phyloP scores from a whole-genome alignment of 2,888 invertebrate species.

The Noctuana brunneofusca region DNA sequence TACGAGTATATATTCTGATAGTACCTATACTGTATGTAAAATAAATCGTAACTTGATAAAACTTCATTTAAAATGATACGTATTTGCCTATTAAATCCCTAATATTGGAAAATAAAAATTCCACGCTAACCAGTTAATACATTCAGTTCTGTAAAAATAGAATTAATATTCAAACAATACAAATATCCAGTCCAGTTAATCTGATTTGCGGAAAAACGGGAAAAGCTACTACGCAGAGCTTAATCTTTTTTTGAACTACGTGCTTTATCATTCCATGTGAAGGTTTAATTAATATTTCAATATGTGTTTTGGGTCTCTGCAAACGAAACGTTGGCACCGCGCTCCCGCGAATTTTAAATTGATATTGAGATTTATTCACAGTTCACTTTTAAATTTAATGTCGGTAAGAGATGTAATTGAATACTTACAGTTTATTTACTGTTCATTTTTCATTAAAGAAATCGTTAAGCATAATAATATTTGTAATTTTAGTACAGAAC shows the following conservation, averaged over 20 bases:
- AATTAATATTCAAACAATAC: not conserved
- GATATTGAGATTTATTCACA: constrained; percentile 38
- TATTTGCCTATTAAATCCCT: no score
- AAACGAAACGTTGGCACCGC: constrained; percentile 45
- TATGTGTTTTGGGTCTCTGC: constrained; percentile 56
- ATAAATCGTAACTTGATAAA: no score
- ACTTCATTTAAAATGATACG: no score
- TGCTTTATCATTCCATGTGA: constrained; percentile 56
- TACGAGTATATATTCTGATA: no score
- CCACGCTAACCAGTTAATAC: no score
- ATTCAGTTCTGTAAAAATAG: not conserved
- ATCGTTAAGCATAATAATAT: no score
- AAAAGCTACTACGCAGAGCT: not conserved
- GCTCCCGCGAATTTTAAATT: constrained; percentile 51
- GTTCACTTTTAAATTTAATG: constrained; percentile 9
- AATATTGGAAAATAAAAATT: no score
- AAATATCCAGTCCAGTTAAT: not conserved
- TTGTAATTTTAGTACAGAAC: no score
- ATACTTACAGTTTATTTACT: not conserved
- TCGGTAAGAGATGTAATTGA: not conserved
- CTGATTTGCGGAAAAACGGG: not conserved
- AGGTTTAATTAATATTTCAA: constrained; percentile 60
- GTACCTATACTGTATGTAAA: no score
- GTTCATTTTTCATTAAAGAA: no score
- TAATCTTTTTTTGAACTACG: constrained; percentile 48